Percentiles rank a stretch among this genome's conserved stretches.
These are phyloP conservation scores for Sebastolobus alascanus DNA, from an alignment of 2,797 vertebrate genomes.

Conservation along the genomic window DNA sequence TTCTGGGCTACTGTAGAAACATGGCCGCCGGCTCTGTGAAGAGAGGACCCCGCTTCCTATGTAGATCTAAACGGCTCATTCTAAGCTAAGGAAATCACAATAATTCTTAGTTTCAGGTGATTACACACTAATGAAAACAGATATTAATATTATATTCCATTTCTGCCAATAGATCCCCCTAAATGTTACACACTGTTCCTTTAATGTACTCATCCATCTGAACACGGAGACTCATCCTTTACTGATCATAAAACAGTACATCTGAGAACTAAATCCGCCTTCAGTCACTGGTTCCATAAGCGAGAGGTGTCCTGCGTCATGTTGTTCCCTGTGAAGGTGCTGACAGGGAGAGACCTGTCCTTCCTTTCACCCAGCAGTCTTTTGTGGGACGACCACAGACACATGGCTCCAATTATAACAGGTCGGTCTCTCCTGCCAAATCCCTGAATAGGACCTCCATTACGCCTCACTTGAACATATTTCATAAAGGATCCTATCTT, in stretches of 20 bases:
- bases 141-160: too few species aligned
- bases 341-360: constrained; percentile 54
- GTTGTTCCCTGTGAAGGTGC: constrained; percentile 43
- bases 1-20: accelerated
- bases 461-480: constrained; percentile 73
- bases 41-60: too few species aligned
- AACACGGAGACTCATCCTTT: not conserved
- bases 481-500: constrained; percentile 80
- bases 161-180: too few species aligned
- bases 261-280: constrained; percentile 4
- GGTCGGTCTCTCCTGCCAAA: constrained; percentile 60
- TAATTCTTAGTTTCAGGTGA: too few species aligned
- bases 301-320: constrained; percentile 5
- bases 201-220: not conserved
- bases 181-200: too few species aligned
- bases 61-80: too few species aligned
- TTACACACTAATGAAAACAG: too few species aligned
- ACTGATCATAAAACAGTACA: not conserved
- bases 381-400: constrained; percentile 65
- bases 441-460: constrained; percentile 77
- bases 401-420: constrained; percentile 74
- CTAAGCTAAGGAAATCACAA: too few species aligned
- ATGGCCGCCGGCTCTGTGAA: too few species aligned
- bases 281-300: not conserved
- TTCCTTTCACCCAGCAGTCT: constrained; percentile 50